phyloP scores from a whole-genome alignment of 2,797 vertebrate genomes.

The Pipistrellus pygmaeus region DNA sequence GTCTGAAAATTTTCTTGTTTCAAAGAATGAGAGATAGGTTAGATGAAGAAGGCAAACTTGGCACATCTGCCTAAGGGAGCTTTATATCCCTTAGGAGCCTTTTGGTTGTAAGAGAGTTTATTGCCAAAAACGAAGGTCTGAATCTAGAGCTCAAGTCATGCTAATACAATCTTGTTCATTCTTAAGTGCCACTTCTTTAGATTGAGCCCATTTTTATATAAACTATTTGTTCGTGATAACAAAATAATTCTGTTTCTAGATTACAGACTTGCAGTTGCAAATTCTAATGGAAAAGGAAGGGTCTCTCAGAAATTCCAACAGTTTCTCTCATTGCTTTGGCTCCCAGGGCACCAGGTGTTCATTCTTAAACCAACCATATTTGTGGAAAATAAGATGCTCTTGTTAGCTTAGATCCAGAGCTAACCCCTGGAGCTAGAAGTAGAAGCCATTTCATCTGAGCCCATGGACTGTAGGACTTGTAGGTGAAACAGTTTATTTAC shows the following conservation, averaged over 20 bases:
- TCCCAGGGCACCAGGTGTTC: not conserved
- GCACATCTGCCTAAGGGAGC: not conserved
- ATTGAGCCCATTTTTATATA: not conserved
- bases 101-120: not conserved
- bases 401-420: not conserved
- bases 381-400: not conserved
- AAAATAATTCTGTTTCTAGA: not conserved
- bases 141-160: not conserved
- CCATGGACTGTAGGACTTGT: not conserved
- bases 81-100: not conserved
- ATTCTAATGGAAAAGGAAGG: not conserved
- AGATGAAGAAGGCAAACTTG: not conserved
- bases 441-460: not conserved
- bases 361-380: not conserved
- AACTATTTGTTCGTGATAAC: not conserved
- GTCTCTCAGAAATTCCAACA: not conserved
- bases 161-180: not conserved
- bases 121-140: not conserved
- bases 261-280: not conserved
- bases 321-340: not conserved
- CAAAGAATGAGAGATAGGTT: not conserved
- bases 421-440: not conserved
- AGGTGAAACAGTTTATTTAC: constrained; percentile 3
- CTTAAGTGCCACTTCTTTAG: not conserved
- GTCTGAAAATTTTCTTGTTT: not conserved